Evolutionary conservation across 2,113 vertebrate species (phyloP), one percentile per base, ranked within the genome.

Genomic region (Plecturocebus donacophilus): DNA sequence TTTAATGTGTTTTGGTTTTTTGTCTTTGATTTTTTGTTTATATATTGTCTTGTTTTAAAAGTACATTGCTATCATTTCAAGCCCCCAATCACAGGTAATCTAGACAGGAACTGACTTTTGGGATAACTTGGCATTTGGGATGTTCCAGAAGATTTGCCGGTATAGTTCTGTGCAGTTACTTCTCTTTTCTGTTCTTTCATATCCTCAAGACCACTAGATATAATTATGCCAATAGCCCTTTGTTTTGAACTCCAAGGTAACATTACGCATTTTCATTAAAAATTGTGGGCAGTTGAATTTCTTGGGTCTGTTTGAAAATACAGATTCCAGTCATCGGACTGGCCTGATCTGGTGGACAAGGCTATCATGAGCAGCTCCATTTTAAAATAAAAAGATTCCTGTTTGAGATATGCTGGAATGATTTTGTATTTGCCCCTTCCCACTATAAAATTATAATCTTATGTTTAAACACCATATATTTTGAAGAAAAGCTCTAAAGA

Each of bases 301-400:
- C 76, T 96, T 20, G 3, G 19, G 23, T 90, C 80, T 85, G 0
- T 91, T 77, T 87, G 86, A 49, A 82, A 93, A 35, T 23, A 5
- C 6, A 71, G 52, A 73, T 32, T n/a, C 38, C 81, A 38, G 19
- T 90, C 83, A 52, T 56, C 32, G 58, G 42, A 10, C 20, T 76
- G 45, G 8, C 40, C 32, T 87, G 20, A 40, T 58, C 35, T 40
- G 17, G 30, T 85, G 87, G 71, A 30, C 25, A 8, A 82, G 54
- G 35, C 3, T 76, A 0, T 64, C 76, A 56, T 54, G 73, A 35
- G 35, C 47, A 68, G 35, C 20, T 82, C 42, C 20, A 14, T 52
- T 95, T 70, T 89, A 61, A 95, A 93, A 71, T 66, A 42, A 64
- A 68, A 35, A 82, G 10, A 94, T 80, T 94, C 40, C 64, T 87